Evolutionary conservation across 2,797 vertebrate genomes (phyloP).

Genomic region (Sebastes oblongus): DNA sequence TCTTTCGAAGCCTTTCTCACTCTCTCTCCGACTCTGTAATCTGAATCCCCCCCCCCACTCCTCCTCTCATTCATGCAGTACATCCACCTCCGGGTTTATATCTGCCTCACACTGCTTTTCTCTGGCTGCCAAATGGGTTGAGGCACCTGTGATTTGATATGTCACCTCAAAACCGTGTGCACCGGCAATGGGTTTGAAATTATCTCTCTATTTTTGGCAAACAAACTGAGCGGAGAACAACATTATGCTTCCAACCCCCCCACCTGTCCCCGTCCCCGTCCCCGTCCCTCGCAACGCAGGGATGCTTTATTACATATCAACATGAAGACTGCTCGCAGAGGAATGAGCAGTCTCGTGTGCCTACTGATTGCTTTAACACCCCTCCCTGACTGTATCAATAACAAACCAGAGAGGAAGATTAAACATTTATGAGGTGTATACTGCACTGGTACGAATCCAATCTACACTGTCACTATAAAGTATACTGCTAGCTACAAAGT

Average conservation of each 20-base stretch:
- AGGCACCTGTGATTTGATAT: slow-evolving; percentile 48
- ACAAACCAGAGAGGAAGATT: slow-evolving; percentile 73
- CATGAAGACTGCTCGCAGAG: slow-evolving; percentile 28
- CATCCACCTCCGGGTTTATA: slow-evolving; percentile 43
- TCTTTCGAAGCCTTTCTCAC: slow-evolving; percentile 41
- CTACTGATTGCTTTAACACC: slow-evolving; percentile 70
- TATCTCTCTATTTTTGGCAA: slow-evolving; percentile 41
- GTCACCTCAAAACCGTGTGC: slow-evolving; percentile 27
- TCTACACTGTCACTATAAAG: slow-evolving; percentile 76
- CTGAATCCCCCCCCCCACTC: slow-evolving; percentile 14
- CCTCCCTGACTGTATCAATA: slow-evolving; percentile 73
- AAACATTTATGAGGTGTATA: slow-evolving; percentile 82
- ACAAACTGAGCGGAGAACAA: slow-evolving; percentile 22
- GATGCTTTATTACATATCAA: slow-evolving; percentile 50
- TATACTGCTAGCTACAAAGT: slow-evolving; percentile 59
- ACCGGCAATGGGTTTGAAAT: slow-evolving; percentile 12
- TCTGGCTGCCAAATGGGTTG: slow-evolving; percentile 17
- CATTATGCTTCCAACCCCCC: not conserved
- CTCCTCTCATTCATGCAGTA: slow-evolving; percentile 27
- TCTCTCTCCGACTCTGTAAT: slow-evolving; percentile 46
- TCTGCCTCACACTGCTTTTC: slow-evolving; percentile 6
- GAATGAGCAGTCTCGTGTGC: slow-evolving; percentile 34
- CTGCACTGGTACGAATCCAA: slow-evolving; percentile 76
- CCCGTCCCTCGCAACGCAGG: not conserved
- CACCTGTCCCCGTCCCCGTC: no score